Base-by-base conservation (phyloP, 2,888 invertebrate genomes). In the Caenorhabditis sp. region DNA sequence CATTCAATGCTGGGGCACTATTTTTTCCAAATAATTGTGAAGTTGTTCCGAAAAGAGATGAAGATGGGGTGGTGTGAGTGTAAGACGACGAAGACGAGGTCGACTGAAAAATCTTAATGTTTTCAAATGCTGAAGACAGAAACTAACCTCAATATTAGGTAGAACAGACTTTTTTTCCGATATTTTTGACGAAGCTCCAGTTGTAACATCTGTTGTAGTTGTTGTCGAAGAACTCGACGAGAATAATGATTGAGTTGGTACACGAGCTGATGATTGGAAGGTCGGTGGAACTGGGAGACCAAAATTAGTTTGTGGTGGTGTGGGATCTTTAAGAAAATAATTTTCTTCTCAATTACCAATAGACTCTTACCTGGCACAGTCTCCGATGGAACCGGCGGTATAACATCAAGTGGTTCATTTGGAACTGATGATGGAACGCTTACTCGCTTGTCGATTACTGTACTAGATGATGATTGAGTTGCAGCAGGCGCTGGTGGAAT, bases 321-420 rank as follows among this genome's bases (percentile, higher is more conserved):
- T 63, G 7, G 73, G 73, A 50, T 69, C 69, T 67, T n/a, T n/a
- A n/a, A n/a, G 12, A 56, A n/a, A n/a, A 20, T 14, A 26, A 21
- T 56, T n/a, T n/a, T n/a, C n/a, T n/a, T n/a, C n/a, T n/a, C n/a
- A n/a, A n/a, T n/a, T n/a, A n/a, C n/a, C n/a, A n/a, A n/a, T n/a
- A n/a, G n/a, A n/a, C n/a, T 20, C 31, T 60, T 25, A 67, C 71
- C 71, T 21, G 69, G 73, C 60, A 74, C 60, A 58, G 62, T 69
- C 7, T 74, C 73, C 2, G 69, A 69, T 23, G 73, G 73, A 31
- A 74, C 73, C 36, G 73, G 73, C 1, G 73, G 73, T 53, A 74
- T 69, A 1, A 74, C 54, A 36, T 74, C 73, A 20, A 21, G 43
- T 8, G 73, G 68, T 17, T 68, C 73, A 20, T 68, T 73, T 2